A percentile compares a stretch with the other conserved stretches of the same genome.
Evolutionary conservation across 2,797 vertebrate species (phyloP).

Genomic region (Anomalospiza imberbis): DNA sequence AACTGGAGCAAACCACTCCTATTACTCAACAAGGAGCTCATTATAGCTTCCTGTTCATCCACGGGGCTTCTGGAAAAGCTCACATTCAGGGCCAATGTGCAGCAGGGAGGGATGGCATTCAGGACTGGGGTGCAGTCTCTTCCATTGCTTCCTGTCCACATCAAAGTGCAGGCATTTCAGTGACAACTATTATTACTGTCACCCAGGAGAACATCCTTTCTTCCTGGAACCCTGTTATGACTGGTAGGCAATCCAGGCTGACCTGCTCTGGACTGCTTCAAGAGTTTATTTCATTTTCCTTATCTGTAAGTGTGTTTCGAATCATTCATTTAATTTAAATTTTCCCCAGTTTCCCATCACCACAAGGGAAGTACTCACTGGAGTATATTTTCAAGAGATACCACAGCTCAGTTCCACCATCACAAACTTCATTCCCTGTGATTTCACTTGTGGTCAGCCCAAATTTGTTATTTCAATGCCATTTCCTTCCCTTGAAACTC

Average conservation of each 20-base stretch:
- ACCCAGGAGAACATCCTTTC: not conserved
- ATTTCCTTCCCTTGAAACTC: not conserved
- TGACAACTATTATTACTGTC: not conserved
- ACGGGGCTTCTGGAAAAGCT: not conserved
- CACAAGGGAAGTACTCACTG: not conserved
- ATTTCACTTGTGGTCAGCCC: not conserved
- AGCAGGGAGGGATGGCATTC: not conserved
- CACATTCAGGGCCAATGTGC: not conserved
- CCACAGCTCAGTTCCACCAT: not conserved
- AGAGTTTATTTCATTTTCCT: not conserved
- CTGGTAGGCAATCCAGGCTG: not conserved
- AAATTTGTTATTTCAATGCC: not conserved
- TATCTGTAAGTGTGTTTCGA: not conserved
- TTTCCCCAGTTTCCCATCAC: not conserved
- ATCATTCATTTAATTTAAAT: not conserved
- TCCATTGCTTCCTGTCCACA: not conserved
- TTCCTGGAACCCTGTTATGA: not conserved
- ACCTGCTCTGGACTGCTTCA: not conserved
- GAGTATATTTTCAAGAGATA: not conserved
- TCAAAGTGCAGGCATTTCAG: not conserved
- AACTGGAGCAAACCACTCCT: slow-evolving; percentile 40
- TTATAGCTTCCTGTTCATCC: slow-evolving; percentile 33
- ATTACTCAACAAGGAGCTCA: slow-evolving; percentile 33
- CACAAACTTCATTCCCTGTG: not conserved
- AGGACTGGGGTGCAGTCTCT: not conserved